Conservation (phyloP, 2,113 vertebrate genomes). For the Patagioenas fasciata region DNA sequence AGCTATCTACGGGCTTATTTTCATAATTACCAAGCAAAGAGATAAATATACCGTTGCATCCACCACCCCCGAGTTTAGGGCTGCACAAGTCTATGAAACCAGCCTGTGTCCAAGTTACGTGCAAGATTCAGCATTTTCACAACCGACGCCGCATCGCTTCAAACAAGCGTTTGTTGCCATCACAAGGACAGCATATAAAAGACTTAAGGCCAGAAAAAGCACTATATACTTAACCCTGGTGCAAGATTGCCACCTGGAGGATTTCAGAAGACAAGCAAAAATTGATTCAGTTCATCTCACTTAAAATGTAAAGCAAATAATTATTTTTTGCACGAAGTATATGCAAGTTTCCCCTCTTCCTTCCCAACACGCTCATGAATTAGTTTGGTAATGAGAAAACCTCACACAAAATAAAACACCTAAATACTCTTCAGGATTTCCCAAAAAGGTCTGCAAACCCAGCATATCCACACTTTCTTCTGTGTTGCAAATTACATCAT, state of each 20-base stretch:
- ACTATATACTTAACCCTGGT: not conserved
- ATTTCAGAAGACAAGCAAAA: not conserved
- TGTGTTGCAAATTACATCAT: not conserved
- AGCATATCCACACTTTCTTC: not conserved
- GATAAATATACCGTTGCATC: not conserved
- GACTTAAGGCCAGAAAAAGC: not conserved
- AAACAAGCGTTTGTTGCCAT: not conserved
- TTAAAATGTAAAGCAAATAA: rapidly evolving
- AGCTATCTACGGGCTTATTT: not conserved
- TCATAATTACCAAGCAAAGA: not conserved
- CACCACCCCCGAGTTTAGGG: not conserved
- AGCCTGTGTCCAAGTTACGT: not conserved
- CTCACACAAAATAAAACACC: not conserved
- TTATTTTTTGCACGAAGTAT: not conserved
- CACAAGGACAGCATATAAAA: not conserved
- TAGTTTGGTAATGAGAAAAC: not conserved
- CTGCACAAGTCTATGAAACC: not conserved
- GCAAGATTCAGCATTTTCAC: not conserved
- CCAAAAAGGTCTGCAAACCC: not conserved
- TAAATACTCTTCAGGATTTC: not conserved
- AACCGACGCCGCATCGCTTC: not conserved
- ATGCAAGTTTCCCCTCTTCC: not conserved
- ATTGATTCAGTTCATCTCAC: not conserved
- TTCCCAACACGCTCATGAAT: not conserved
- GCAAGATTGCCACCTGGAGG: conserved; percentile 68